Conservation (phyloP, 2,888 invertebrate genomes). For the Emmelina monodactyla region DNA sequence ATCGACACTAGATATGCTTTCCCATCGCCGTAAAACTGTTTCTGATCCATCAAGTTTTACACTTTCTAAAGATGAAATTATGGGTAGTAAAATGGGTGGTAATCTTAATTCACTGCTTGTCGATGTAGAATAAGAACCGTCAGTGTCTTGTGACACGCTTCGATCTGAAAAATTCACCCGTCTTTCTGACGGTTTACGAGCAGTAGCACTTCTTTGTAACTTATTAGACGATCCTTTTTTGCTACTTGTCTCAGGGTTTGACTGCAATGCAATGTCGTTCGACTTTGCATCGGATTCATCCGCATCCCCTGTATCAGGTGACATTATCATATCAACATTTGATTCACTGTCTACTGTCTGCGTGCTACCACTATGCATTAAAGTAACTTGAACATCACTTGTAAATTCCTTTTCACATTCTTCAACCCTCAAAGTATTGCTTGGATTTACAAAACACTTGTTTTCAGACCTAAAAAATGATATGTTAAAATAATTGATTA, state of each 20-base stretch:
- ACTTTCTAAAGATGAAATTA: constrained; percentile 70
- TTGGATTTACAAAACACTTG: constrained; percentile 56
- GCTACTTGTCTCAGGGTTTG: no score
- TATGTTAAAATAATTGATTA: not conserved
- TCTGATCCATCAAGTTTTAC: constrained; percentile 48
- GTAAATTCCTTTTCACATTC: constrained; percentile 39
- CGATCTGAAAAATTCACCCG: constrained; percentile 61
- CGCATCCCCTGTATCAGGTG: constrained; percentile 35
- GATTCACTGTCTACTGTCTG: constrained; percentile 17
- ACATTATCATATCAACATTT: constrained; percentile 25
- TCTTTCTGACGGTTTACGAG: constrained; percentile 49
- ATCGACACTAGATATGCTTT: constrained; percentile 74
- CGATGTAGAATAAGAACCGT: constrained; percentile 67
- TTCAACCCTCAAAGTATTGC: constrained; percentile 29
- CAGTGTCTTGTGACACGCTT: constrained; percentile 69
- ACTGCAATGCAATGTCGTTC: no score
- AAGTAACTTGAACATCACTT: constrained; percentile 26
- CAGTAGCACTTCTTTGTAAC: constrained; percentile 53
- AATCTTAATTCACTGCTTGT: constrained; percentile 70
- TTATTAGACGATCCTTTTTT: constrained; percentile 29
- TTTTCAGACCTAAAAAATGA: constrained; percentile 66
- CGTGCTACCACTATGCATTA: constrained; percentile 24
- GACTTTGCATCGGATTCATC: not conserved
- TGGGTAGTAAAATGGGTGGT: constrained; percentile 76
- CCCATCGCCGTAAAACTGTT: constrained; percentile 59